phyloP scores from a whole-genome alignment of 2,113 vertebrate species.

The Pan paniscus region DNA sequence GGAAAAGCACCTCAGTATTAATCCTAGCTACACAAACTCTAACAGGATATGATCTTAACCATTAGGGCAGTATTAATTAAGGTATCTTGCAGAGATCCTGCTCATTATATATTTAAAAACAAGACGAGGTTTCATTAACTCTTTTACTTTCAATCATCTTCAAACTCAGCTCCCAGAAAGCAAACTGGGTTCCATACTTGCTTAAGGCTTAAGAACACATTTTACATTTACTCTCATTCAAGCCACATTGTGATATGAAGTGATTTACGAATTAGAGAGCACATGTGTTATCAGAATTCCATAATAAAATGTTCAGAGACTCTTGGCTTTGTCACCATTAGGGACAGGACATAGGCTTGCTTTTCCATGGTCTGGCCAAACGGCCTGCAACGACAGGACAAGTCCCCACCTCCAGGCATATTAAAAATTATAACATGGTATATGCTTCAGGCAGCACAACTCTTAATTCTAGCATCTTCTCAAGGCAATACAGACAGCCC shows the following conservation, averaged over 20 bases:
- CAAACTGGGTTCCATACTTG: background rate
- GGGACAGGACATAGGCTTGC: background rate
- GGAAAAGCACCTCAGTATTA: background rate
- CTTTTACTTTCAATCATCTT: background rate
- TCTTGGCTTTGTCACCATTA: background rate
- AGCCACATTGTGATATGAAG: conserved; percentile 2
- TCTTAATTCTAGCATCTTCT: background rate
- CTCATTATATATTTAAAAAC: background rate
- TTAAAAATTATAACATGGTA: background rate
- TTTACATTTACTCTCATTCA: conserved; percentile 41
- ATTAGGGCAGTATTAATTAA: background rate
- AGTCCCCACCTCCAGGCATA: background rate
- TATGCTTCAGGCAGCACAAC: background rate
- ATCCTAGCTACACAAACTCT: background rate
- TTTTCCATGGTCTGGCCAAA: background rate
- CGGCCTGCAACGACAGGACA: background rate
- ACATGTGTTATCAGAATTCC: conserved; percentile 40
- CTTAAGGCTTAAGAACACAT: background rate
- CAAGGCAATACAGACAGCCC: background rate
- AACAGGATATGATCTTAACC: background rate
- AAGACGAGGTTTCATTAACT: background rate
- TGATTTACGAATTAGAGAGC: conserved; percentile 51
- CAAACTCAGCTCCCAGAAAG: background rate
- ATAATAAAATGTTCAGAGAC: conserved; percentile 11
- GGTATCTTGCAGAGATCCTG: background rate